These are phyloP conservation scores for Helicolenus hilgendorfi DNA, from an alignment of 2,797 vertebrate genomes.

Conservation along the genomic window DNA sequence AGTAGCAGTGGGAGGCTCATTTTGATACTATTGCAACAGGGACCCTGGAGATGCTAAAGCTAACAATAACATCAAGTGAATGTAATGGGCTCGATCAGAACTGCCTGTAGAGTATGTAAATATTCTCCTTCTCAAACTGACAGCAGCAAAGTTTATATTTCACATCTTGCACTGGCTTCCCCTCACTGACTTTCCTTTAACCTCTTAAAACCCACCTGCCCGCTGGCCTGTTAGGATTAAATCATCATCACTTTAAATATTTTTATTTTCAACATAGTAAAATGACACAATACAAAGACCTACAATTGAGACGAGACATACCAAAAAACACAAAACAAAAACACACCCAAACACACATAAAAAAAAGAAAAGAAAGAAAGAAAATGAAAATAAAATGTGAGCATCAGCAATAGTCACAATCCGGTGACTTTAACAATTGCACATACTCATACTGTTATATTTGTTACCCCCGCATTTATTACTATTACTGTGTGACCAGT, in stretches of 20 bases:
- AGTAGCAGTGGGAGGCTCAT: slow-evolving; percentile 39
- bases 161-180: not conserved
- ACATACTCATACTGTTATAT: not conserved
- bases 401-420: not conserved
- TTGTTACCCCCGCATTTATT: not conserved
- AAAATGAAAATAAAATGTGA: no score
- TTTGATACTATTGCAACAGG: slow-evolving; percentile 27
- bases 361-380: no score
- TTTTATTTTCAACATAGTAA: no score
- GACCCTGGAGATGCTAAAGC: slow-evolving; percentile 53
- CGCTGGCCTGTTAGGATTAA: no score
- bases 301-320: no score
- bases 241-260: no score
- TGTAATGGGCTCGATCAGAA: slow-evolving; percentile 26
- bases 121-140: slow-evolving; percentile 11
- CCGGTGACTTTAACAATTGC: no score
- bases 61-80: slow-evolving; percentile 52
- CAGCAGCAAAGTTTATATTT: not conserved
- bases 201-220: no score
- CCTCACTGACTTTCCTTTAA: not conserved
- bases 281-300: no score
- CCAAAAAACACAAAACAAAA: no score
- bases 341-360: no score
- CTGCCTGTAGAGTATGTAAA: slow-evolving; percentile 20
- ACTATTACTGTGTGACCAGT: not conserved